Base-by-base conservation (phyloP, 2,113 vertebrate genomes). In the Cyprinus carpio region DNA sequence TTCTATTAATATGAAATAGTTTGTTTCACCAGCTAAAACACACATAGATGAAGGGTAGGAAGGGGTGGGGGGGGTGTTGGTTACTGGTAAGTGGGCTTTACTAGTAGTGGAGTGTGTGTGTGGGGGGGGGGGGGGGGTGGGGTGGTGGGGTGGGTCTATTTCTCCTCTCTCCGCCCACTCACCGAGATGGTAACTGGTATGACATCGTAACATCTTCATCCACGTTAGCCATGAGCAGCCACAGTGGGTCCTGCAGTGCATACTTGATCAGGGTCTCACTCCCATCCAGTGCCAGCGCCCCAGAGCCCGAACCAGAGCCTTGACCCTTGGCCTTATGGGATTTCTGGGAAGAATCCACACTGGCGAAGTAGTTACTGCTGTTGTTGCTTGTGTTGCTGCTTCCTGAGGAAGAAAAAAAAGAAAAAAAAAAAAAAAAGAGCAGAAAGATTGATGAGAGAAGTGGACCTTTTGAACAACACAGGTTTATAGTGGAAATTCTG, bases 331-430 rank as follows among this genome's bases (percentile, higher is more conserved):
- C 93, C 88, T 94, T 94, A 91, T 93, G 95, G 64, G 95, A 96
- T 31, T 96, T 96, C 93, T 99, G 97, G 0, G 96, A 98, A 0
- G 97, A 99, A 91, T 98, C 97, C 37, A 96, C 92, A 54, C 97
- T 98, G 86, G 96, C 97, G 0, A 98, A 99, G 90, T 97, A 99
- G 46, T 95, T 97, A 92, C 97, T 99, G 90, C 94, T 97, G 90
- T 95, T 95, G 90, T 95, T 96, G 90, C 96, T 94, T 2, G 94
- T 93, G 86, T 94, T 92, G 77, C 95, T 96, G 83, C 95, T 96
- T 84, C 96, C 96, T 95, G 89, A 71, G 12, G 83, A 81, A 15
- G 69, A 23, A 54, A 54, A 6, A 49, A 13, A n/a, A n/a, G n/a
- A n/a, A n/a, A n/a, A n/a, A 23, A 54, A 54, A 6, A 12, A 2